These are phyloP conservation scores for Caprella mutica DNA, from an alignment of 2,888 invertebrate genomes.

Conservation along the genomic window DNA sequence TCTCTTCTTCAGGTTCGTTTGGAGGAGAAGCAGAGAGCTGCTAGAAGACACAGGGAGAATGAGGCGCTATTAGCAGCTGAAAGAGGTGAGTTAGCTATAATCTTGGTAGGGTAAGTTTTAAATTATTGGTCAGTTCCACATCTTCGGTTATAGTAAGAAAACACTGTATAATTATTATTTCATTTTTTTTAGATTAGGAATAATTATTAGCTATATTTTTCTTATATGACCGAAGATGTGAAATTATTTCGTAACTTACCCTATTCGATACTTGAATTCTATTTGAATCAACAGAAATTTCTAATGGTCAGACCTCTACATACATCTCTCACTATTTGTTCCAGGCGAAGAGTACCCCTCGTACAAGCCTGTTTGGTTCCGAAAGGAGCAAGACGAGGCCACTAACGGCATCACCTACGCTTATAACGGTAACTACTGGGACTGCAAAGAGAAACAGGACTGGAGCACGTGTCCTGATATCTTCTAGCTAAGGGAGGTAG, in stretches of 20 bases:
- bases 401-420: slow-evolving; percentile 61
- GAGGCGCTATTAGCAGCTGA: slow-evolving; percentile 55
- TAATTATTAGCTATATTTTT: too few species aligned
- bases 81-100: slow-evolving; percentile 41
- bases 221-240: too few species aligned
- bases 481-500: too few species aligned
- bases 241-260: too few species aligned
- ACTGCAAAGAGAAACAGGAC: slow-evolving; percentile 70
- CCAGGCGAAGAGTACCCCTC: slow-evolving; percentile 55
- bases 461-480: slow-evolving; percentile 89
- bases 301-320: neutral
- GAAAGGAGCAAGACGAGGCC: slow-evolving; percentile 57
- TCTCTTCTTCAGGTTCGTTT: too few species aligned
- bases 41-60: slow-evolving; percentile 63
- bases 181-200: too few species aligned
- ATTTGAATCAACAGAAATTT: too few species aligned
- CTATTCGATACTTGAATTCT: too few species aligned
- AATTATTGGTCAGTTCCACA: too few species aligned
- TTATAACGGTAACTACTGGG: slow-evolving; percentile 86
- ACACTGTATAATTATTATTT: too few species aligned
- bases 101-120: too few species aligned
- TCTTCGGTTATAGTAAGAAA: too few species aligned
- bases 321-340: slow-evolving; percentile 31
- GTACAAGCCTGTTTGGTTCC: slow-evolving; percentile 82
- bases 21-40: slow-evolving; percentile 88